Evolutionary conservation across 2,888 invertebrate genomes (phyloP), one percentile per base, ranked within the genome.

Genomic region (Tetheella fluctuosa): DNA sequence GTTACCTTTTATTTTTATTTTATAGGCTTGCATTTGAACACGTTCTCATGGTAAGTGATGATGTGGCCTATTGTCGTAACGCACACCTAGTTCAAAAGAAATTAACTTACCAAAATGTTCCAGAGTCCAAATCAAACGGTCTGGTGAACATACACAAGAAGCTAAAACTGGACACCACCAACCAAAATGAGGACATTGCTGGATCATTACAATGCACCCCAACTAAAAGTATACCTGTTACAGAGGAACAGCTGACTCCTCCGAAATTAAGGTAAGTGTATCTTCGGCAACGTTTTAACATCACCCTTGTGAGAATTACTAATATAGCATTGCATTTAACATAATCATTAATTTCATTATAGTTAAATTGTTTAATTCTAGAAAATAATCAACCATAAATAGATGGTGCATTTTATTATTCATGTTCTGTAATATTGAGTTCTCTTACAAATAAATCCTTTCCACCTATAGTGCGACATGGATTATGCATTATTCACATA

Each of bases 141-240:
- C 70, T 80, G 20, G 88, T 88, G 20, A 75, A 67, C 12, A 80
- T 88, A 52, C 85, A 88, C 73, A 88, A 86, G 69, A 79, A 76
- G 54, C 77, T 77, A 0, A 77, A 79, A n/a, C 60, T 79, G 23
- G 71, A 65, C n/a, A 62, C 58, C 62, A 55, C 23, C 6, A 64
- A 57, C 23, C n/a, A 42, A 17, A 42, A n/a, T 20, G 10, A 48
- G 20, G 3, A 10, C 6, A 48, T 48, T 2, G 2, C 17, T 2
- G 48, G 17, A n/a, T 20, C 48, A 20, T 48, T 48, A 7, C n/a
- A 48, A 8, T 20, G 20, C 48, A 48, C 48, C 7, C 48, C 48
- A 20, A 48, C 48, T 48, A 48, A 48, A 48, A 48, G 2, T 20
- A 48, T 20, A 48, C 17, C 48, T 48, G 48, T 1, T 20, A 17